A percentile compares a stretch with the other conserved stretches of the same genome.
These are phyloP conservation scores for Oncorhynchus clarkii DNA, from an alignment of 2,113 vertebrate species.

Conservation along the genomic window DNA sequence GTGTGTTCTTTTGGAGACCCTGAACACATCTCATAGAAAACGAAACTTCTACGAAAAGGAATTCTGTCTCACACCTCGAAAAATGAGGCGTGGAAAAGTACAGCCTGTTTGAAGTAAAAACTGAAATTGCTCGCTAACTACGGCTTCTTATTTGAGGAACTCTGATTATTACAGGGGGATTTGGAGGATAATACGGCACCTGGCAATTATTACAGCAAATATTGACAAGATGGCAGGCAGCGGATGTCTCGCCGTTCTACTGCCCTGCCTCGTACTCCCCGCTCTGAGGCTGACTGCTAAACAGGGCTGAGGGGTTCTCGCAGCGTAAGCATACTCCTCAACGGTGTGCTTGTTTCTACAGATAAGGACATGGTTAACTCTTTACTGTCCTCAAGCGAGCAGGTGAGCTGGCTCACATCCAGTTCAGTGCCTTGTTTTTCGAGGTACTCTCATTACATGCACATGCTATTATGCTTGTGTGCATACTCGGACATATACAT, in stretches of 20 bases:
- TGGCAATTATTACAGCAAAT: constrained; percentile 23
- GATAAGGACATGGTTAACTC: too few species aligned
- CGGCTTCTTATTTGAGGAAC: constrained; percentile 6
- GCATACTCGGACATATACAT: too few species aligned
- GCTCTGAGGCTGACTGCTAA: background rate
- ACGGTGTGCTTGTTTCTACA: too few species aligned
- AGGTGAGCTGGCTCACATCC: too few species aligned
- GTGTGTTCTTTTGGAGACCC: background rate
- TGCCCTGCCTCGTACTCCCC: background rate
- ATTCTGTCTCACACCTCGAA: background rate
- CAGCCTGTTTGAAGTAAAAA: constrained; percentile 21
- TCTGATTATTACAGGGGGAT: background rate
- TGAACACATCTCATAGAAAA: too few species aligned
- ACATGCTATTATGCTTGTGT: too few species aligned
- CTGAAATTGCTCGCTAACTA: background rate
- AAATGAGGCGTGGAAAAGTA: constrained; percentile 18
- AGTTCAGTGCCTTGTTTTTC: too few species aligned
- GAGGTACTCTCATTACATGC: too few species aligned
- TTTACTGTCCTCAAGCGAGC: too few species aligned
- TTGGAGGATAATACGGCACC: background rate
- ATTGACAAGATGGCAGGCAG: constrained; percentile 3
- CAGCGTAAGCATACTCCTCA: too few species aligned
- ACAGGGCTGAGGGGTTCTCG: background rate
- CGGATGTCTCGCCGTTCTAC: constrained; percentile 4
- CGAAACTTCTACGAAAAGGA: too few species aligned